Conservation (phyloP, 2,113 vertebrate species). For the Hoplias malabaricus region DNA sequence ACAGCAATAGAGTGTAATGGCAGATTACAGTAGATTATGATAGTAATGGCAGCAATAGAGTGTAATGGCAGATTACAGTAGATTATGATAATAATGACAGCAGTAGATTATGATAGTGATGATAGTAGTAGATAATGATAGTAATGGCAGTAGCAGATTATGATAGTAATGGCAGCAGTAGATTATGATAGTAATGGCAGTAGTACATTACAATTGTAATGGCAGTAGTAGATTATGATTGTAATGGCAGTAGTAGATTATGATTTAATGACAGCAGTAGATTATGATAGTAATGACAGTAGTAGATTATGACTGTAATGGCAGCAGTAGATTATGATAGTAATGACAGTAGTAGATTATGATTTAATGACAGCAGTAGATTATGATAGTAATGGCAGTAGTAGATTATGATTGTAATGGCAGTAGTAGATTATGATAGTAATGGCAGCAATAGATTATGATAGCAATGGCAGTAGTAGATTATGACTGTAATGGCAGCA, state of each 20-base stretch:
- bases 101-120: not conserved
- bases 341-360: not conserved
- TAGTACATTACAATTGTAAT: not conserved
- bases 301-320: not conserved
- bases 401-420: too few relatives aligned
- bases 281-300: not conserved
- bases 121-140: not conserved
- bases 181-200: not conserved
- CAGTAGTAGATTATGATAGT: not conserved
- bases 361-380: not conserved
- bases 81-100: not conserved
- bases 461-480: not conserved
- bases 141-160: not conserved
- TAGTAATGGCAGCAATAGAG: not conserved
- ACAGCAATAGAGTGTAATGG: not conserved
- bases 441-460: not conserved
- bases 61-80: not conserved
- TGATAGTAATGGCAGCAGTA: not conserved
- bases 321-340: not conserved
- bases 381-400: not conserved
- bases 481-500: not conserved
- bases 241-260: not conserved
- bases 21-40: not conserved
- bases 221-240: not conserved
- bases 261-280: not conserved